These are phyloP conservation scores for Batillaria attramentaria DNA, from an alignment of 1,140 invertebrate genomes.

Conservation along the genomic window DNA sequence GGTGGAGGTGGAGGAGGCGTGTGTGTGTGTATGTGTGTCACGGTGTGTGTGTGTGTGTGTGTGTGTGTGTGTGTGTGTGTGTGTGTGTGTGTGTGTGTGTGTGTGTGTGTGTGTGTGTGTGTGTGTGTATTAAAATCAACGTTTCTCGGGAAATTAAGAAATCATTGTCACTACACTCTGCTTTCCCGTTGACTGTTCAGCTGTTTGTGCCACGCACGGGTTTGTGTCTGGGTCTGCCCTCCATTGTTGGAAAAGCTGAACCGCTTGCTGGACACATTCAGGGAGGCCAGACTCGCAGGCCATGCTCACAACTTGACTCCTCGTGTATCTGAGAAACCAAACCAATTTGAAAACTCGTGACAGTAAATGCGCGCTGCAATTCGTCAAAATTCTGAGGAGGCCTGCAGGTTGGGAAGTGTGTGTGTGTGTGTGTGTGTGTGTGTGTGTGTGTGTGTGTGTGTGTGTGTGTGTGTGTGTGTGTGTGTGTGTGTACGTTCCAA, in stretches of 20 bases:
- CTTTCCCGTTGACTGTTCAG: no score
- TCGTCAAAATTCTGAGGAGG: background rate
- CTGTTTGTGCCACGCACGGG: no score
- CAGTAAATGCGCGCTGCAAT: background rate
- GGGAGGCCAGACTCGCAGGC: no score
- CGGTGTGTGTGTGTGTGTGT: slow-evolving; percentile 16
- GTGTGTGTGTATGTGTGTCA: background rate
- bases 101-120: background rate
- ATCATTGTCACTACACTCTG: background rate
- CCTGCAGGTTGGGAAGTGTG: background rate
- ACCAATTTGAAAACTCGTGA: background rate
- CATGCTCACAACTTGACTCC: no score
- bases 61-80: slow-evolving; percentile 21
- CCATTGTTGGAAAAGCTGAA: no score
- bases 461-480: slow-evolving; percentile 2
- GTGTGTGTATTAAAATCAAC: background rate
- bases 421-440: slow-evolving; percentile 2
- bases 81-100: slow-evolving; percentile 17
- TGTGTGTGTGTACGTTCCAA: background rate
- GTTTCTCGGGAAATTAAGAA: background rate
- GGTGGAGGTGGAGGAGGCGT: background rate
- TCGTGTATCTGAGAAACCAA: background rate
- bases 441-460: slow-evolving; percentile 2
- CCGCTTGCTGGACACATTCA: no score
- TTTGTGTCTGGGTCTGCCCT: no score